Base-by-base conservation (phyloP, 2,797 vertebrate genomes). In the Fringilla coelebs region DNA sequence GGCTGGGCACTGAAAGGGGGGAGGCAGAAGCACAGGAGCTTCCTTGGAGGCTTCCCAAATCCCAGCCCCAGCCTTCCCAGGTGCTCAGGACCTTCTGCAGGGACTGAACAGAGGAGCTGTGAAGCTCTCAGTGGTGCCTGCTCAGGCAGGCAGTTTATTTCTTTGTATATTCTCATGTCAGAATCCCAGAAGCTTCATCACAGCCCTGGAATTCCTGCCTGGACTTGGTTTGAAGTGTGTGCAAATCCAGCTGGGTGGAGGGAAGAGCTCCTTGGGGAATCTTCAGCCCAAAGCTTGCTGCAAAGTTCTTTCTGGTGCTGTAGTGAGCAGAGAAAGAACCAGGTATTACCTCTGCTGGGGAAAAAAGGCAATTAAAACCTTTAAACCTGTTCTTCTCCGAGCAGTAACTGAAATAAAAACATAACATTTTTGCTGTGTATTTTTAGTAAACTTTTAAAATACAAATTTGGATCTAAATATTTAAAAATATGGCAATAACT, bases 41-140 rank as follows among this genome's bases (percentile, higher is more conserved):
- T 96, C 95, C 87, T 62, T 94, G 89, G 92, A 96, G 92, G 92
- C n/a, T 86, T 96, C 96, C 88, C 80, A 97, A 92, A 94, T 78
- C 75, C 78, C 84, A 34, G 34, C 48, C 43, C 43, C 51, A 54
- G 0, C 54, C 73, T 38, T 68, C 36, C 43, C 36, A 73, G 71
- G 70, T 31, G 17, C 57, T 4, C 13, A 7, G 57, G 19, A 32
- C 32, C 31, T 72, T 54, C 57, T 80, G 77, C 13, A 55, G 49
- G 49, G 21, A 4, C 25, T 46, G 25, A n/a, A 6, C 5, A 2
- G 1, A 16, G 57, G 13, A 21, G 51, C 5, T 17, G 3, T 7
- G 10, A 29, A 79, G 28, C 28, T 43, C 49, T 80, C 4, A 2
- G 24, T 45, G 28, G 49, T 34, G 12, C 25, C 31, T 26, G 32